phyloP scores from a whole-genome alignment of 2,888 invertebrate species.

The Acanthosepion lycidas region DNA sequence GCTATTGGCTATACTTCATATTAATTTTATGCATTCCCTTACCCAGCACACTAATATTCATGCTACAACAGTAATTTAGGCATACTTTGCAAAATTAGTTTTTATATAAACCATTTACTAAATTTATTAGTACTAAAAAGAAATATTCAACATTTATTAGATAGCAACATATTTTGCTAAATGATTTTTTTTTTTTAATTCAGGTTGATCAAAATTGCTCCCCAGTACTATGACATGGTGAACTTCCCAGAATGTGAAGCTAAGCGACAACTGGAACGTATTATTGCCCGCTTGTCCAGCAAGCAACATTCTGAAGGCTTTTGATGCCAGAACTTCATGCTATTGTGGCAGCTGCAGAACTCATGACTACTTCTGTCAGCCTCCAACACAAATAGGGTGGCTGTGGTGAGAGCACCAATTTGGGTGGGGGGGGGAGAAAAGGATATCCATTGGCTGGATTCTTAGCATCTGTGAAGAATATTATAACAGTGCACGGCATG shows the following conservation, averaged over 20 bases:
- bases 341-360: background rate
- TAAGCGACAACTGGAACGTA: conserved; percentile 82
- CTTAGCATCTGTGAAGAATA: background rate
- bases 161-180: too few species aligned
- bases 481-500: too few species aligned
- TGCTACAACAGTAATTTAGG: too few species aligned
- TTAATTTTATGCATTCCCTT: too few species aligned
- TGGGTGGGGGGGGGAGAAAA: too few species aligned
- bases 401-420: background rate
- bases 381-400: background rate
- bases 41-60: too few species aligned
- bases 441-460: background rate
- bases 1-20: too few species aligned
- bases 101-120: too few species aligned
- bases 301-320: conserved; percentile 60
- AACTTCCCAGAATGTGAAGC: conserved; percentile 99
- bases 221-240: conserved; percentile 97
- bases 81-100: too few species aligned
- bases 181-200: conserved; percentile 49
- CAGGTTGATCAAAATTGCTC: conserved; percentile 93
- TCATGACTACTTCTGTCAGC: background rate
- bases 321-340: background rate
- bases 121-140: too few species aligned
- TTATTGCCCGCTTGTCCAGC: conserved; percentile 86
- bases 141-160: too few species aligned